A percentile compares a stretch with the other conserved stretches of the same genome.
Evolutionary conservation across 2,113 vertebrate genomes (phyloP).

Genomic region (Colistium nudipinnis): DNA sequence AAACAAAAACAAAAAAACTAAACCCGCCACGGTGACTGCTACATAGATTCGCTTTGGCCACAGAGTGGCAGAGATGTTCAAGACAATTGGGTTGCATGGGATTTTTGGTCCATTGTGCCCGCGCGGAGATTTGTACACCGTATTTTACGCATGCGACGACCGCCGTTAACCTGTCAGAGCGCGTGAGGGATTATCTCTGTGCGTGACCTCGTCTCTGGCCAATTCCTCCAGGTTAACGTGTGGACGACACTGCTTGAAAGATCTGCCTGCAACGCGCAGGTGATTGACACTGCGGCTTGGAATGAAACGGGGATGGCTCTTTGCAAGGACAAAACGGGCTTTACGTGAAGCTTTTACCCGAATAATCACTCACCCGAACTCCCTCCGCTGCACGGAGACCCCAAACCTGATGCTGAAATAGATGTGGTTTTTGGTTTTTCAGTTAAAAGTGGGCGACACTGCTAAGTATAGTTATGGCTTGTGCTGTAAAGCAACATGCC

Average conservation of each 20-base stretch:
- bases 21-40: constrained; percentile 14
- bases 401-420: constrained; percentile 80
- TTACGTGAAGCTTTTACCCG: constrained; percentile 59
- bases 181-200: constrained; percentile 33
- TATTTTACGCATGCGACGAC: constrained; percentile 29
- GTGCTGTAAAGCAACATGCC: constrained; percentile 67
- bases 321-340: constrained; percentile 46
- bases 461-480: constrained; percentile 75
- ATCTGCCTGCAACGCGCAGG: constrained; percentile 20
- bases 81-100: constrained; percentile 69
- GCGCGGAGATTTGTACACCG: constrained; percentile 13
- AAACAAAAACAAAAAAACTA: constrained; percentile 9
- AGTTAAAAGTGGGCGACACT: constrained; percentile 72
- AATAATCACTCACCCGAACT: constrained; percentile 71
- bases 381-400: constrained; percentile 71
- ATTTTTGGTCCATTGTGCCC: constrained; percentile 8
- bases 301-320: constrained; percentile 43
- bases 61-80: constrained; percentile 84
- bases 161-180: constrained; percentile 60
- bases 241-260: constrained; percentile 43
- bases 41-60: constrained; percentile 76
- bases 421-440: constrained; percentile 78
- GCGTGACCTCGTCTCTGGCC: constrained; percentile 48
- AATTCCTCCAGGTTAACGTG: constrained; percentile 38
- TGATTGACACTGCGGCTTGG: constrained; percentile 54